Evolutionary conservation across 2,113 vertebrate genomes (phyloP).

Genomic region (Peromyscus polionotus): DNA sequence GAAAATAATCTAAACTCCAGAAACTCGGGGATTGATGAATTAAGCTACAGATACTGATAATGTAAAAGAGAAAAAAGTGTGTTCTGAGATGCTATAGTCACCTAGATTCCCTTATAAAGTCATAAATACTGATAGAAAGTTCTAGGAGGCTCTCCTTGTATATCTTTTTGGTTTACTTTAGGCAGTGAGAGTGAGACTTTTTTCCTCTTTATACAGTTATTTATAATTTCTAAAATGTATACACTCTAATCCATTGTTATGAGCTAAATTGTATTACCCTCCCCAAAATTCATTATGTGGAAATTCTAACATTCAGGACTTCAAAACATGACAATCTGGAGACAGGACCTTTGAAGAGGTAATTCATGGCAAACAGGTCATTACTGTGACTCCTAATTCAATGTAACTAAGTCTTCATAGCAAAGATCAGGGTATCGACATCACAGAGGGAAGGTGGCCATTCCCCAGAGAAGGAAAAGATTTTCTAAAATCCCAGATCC

Average conservation of each 20-base stretch:
- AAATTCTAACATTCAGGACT: neutral
- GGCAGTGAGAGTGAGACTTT: neutral
- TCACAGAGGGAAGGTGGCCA: neutral
- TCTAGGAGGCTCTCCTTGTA: neutral
- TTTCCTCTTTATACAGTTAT: constrained; percentile 41
- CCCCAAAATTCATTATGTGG: neutral
- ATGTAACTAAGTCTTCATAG: neutral
- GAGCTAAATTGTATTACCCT: neutral
- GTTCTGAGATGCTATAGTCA: neutral
- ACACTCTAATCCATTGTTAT: neutral
- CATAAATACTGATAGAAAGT: neutral
- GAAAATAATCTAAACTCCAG: constrained; percentile 54
- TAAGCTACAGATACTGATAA: neutral
- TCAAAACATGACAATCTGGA: constrained; percentile 14
- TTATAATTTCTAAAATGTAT: constrained; percentile 54
- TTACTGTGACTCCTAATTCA: neutral
- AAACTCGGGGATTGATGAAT: constrained; percentile 17
- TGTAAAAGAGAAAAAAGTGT: neutral
- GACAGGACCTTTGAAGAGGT: neutral
- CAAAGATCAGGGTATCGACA: neutral
- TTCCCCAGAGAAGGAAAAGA: neutral
- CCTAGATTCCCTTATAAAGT: constrained; percentile 39
- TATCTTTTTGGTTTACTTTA: constrained; percentile 1
- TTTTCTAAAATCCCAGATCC: neutral
- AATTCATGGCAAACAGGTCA: neutral